phyloP scores from a whole-genome alignment of 2,113 vertebrate genomes.

The Xenus cinereus region DNA sequence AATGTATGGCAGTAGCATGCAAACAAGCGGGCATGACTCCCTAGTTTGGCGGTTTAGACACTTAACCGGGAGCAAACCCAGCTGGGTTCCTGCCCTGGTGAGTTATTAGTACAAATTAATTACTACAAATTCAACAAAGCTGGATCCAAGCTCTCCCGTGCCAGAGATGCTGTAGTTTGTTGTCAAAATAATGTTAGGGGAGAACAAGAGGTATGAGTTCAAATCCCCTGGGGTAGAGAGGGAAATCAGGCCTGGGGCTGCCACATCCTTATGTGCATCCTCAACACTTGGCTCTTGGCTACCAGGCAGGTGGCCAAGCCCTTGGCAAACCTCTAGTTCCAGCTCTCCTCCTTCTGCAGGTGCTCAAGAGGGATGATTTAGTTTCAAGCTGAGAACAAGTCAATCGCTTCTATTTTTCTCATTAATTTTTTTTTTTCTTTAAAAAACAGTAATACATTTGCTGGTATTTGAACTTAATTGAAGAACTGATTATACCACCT shows the following conservation, averaged over 20 bases:
- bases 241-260: not conserved
- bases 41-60: not conserved
- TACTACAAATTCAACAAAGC: not conserved
- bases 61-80: not conserved
- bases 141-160: not conserved
- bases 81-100: not conserved
- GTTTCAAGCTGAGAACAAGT: not conserved
- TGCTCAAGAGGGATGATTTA: accelerated
- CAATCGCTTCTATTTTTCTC: not conserved
- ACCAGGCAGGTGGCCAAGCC: not conserved
- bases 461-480: not conserved
- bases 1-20: not conserved
- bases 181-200: not conserved
- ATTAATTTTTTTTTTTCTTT: too few species aligned
- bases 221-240: not conserved
- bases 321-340: not conserved
- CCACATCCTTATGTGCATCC: not conserved
- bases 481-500: not conserved
- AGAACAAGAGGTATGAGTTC: not conserved
- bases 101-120: not conserved
- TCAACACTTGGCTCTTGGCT: not conserved
- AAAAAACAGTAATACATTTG: not conserved
- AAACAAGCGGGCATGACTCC: not conserved
- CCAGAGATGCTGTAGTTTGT: not conserved
- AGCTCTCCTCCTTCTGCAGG: not conserved